Evolutionary conservation across 2,888 invertebrate species (phyloP).

Genomic region (Parnassius smintheus): DNA sequence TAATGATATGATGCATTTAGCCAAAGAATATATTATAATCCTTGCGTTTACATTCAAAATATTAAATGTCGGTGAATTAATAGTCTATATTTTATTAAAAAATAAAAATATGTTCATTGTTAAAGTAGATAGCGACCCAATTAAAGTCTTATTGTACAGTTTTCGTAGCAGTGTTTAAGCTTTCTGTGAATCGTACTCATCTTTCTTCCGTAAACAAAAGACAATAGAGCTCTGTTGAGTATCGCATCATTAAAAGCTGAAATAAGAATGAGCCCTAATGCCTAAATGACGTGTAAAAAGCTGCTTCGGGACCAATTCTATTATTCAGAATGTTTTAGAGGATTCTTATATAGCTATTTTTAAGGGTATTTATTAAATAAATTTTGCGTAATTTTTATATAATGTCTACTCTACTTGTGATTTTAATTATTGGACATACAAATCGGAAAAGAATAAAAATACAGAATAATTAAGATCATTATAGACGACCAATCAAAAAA

Average conservation of each 20-base stretch:
- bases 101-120: no score
- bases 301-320: neutral
- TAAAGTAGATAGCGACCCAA: neutral
- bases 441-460: neutral
- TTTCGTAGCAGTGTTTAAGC: conserved; percentile 7
- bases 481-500: no score
- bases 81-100: no score
- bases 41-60: no score
- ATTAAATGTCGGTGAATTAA: no score
- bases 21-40: no score
- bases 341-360: neutral
- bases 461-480: no score
- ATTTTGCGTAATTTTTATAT: no score
- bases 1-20: no score
- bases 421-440: neutral
- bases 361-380: neutral
- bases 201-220: conserved; percentile 3
- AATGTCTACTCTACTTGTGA: neutral
- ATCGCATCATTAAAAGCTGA: conserved; percentile 19
- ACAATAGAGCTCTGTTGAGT: conserved; percentile 7
- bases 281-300: neutral
- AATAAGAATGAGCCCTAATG: conserved; percentile 4
- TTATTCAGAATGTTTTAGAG: neutral
- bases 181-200: conserved; percentile 1
- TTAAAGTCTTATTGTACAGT: conserved; percentile 11